Percentiles rank a stretch among this genome's conserved stretches.
phyloP scores from a whole-genome alignment of 92 coral and sea anemone species.

The Montipora capitata region DNA sequence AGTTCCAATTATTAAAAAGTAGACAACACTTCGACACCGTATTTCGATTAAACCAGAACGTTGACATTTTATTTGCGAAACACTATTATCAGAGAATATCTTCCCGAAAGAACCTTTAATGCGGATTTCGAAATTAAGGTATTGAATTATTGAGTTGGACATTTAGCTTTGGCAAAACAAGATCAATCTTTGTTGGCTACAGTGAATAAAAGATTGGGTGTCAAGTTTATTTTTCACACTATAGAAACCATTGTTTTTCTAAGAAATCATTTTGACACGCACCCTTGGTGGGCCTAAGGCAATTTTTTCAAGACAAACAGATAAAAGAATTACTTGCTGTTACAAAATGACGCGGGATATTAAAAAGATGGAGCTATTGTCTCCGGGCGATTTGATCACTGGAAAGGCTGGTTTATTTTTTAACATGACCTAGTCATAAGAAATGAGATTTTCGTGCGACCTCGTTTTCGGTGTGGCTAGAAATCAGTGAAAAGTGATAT shows the following conservation, averaged over 20 bases:
- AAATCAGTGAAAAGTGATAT: slow-evolving; percentile 14
- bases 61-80: background rate
- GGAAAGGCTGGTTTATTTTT: background rate
- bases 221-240: background rate
- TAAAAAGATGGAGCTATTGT: slow-evolving; percentile 9
- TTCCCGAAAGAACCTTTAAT: background rate
- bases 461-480: background rate
- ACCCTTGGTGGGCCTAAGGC: slow-evolving; percentile 7
- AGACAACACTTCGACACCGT: background rate
- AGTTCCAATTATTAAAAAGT: background rate
- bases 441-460: too few relatives aligned
- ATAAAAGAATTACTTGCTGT: slow-evolving; percentile 23
- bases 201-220: background rate
- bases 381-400: background rate
- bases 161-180: background rate
- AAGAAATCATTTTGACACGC: slow-evolving; percentile 21
- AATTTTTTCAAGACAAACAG: slow-evolving; percentile 30
- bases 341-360: background rate
- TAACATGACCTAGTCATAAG: too few relatives aligned
- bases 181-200: background rate
- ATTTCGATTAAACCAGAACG: background rate
- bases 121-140: background rate
- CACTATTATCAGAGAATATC: too few relatives aligned
- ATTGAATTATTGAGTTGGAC: background rate
- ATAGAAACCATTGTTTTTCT: background rate